Base-by-base conservation (phyloP, 2,113 vertebrate species). In the Stigmatopora nigra region DNA sequence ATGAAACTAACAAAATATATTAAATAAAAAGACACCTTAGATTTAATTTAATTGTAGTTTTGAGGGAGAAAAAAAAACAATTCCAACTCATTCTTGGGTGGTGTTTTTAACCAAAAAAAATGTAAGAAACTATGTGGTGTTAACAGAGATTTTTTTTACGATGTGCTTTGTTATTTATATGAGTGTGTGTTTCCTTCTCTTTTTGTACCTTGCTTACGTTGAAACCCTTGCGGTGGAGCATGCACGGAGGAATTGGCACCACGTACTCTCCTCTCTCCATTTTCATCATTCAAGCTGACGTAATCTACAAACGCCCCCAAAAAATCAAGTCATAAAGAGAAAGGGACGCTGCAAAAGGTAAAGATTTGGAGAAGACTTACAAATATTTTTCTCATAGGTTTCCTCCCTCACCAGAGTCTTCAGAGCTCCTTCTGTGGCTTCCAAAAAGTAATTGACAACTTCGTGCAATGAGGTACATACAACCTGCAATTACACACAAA, bases 341-440 rank as follows among this genome's bases (percentile, higher is more conserved):
- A 61, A 20, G 1, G 1, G 36, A 1, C 14, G 12, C 41, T 22
- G 4, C 22, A 16, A 25, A 2, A 19, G 55, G 10, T 16, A 10
- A 44, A 44, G 6, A 36, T 68, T 68, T 51, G 17, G 2, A 49
- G 7, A 19, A 1, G 35, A 80, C 89, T 14, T 86, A 95, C 93
- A 86, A 58, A 94, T 83, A 49, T 56, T 89, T 51, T 88, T 79
- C 9, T 92, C 90, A 0, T 94, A 95, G 10, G 78, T 38, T 5
- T 86, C 84, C 0, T 92, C 89, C 0, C 87, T 31, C 36, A 77
- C 46, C 52, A 95, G 88, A 1, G 93, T 92, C 19, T 69, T 67
- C 60, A 93, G 72, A 5, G 53, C 47, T 16, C 85, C 79, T 0
- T 83, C 79, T 1, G 90, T 92, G n/a, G 66, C 86, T 0, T 78